A percentile compares a stretch with the other conserved stretches of the same genome.
phyloP scores from a whole-genome alignment of 2,113 vertebrate genomes.

The Mormoops blainvillei region DNA sequence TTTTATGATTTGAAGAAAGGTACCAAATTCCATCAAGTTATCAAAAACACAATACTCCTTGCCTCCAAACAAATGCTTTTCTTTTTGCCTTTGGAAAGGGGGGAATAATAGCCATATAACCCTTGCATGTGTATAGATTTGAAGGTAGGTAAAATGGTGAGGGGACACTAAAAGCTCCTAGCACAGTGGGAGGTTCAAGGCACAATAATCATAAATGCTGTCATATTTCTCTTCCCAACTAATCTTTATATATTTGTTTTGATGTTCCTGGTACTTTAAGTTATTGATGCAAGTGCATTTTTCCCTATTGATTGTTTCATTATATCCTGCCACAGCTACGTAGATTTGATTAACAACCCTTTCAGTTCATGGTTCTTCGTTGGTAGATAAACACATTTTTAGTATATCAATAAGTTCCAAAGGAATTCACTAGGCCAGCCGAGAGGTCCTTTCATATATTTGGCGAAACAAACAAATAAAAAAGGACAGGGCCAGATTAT shows the following conservation, averaged over 20 bases:
- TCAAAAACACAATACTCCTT: background rate
- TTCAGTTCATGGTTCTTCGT: conserved; percentile 62
- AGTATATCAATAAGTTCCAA: conserved; percentile 79
- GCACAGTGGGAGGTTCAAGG: conserved; percentile 25
- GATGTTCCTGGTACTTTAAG: conserved; percentile 49
- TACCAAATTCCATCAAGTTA: conserved; percentile 46
- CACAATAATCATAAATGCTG: conserved; percentile 51
- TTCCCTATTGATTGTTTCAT: conserved; percentile 76
- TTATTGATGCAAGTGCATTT: conserved; percentile 71
- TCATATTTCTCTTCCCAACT: conserved; percentile 57
- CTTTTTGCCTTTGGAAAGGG: background rate
- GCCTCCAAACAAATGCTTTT: background rate
- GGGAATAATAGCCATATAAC: background rate
- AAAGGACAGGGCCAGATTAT: conserved; percentile 72
- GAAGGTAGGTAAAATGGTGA: conserved; percentile 46
- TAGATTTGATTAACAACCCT: conserved; percentile 73
- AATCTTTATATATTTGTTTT: conserved; percentile 60
- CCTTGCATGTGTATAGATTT: conserved; percentile 58
- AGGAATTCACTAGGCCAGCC: conserved; percentile 70
- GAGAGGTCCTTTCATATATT: conserved; percentile 44
- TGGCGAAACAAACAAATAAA: conserved; percentile 47
- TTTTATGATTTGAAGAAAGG: conserved; percentile 70
- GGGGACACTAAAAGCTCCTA: conserved; percentile 37
- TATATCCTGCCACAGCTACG: conserved; percentile 60
- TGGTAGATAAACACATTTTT: conserved; percentile 74